Evolutionary conservation across 2,797 vertebrate species (phyloP), one percentile per base, ranked within the genome.

Genomic region (Crax fasciolata): DNA sequence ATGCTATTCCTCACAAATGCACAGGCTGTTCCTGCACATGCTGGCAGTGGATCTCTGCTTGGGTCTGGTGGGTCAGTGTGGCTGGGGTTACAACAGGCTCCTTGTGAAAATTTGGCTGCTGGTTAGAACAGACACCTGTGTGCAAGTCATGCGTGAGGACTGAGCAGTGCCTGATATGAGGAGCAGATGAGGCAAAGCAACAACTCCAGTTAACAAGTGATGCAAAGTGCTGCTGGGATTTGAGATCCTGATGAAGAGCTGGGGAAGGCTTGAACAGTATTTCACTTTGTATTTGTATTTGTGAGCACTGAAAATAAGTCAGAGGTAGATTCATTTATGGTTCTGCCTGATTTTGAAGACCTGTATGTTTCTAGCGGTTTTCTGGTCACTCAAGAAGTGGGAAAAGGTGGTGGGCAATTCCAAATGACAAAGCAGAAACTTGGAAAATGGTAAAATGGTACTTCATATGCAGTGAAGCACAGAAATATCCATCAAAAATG

Each of bases 141-240:
- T 21, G 25, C 0, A 6, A 44, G 24, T 32, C 3, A 0, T 6
- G 2, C 1, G 21, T 8, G 51, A 81, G 66, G 30, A 13, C 23
- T 9, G 55, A 85, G 75, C 55, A 62, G 48, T 0, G 0, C 32
- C 16, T 0, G 0, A 9, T 7, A 0, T 3, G 28, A 83, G 57
- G 24, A 61, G 70, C 7, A 21, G 17, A 6, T 7, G 54, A 39
- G 54, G 21, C 28, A 39, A 43, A 82, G 54, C 58, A 54, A 14
- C 20, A 51, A 61, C 44, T 41, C 27, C 0, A 0, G 5, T 41
- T 61, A 28, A 18, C 4, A 3, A 17, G 32, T 10, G 17, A 2
- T 27, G 23, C 24, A 12, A 55, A 46, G 14, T 6, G 20, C 75
- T 54, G 32, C 68, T 66, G 46, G 62, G 63, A 19, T 66, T 18